These are phyloP conservation scores for Parnassius glacialis DNA, from an alignment of 2,888 invertebrate species.

Conservation along the genomic window DNA sequence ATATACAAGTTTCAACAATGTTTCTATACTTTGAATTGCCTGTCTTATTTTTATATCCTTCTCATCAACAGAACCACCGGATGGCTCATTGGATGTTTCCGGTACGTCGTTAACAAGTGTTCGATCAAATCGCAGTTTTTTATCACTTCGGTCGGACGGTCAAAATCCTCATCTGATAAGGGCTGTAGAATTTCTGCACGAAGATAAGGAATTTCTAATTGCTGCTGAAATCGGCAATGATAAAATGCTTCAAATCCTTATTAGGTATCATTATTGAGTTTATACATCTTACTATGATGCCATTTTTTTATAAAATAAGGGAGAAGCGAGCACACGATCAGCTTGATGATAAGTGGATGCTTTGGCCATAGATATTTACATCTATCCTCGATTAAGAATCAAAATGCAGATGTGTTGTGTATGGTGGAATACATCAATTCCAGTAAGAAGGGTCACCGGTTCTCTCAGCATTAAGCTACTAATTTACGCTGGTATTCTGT, in stretches of 20 bases:
- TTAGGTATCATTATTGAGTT: constrained; percentile 40
- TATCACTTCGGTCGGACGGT: constrained; percentile 6
- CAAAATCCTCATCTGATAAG: constrained; percentile 33
- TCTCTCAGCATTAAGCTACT: no score
- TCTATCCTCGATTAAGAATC: no score
- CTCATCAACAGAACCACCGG: constrained; percentile 2
- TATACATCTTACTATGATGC: neutral
- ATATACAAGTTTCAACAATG: no score
- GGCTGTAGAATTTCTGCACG: constrained; percentile 53
- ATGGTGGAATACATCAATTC: no score
- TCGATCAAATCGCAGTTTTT: neutral
- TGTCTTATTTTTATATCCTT: neutral
- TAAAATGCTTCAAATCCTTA: constrained; percentile 40
- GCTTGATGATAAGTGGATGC: no score
- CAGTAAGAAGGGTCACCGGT: no score
- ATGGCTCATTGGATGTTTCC: constrained; percentile 1
- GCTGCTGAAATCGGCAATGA: constrained; percentile 62
- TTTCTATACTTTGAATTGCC: no score
- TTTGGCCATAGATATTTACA: no score
- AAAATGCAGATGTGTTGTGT: no score
- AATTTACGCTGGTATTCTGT: no score
- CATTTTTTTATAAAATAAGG: no score
- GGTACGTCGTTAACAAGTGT: neutral
- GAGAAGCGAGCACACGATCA: no score
- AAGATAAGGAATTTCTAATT: constrained; percentile 51